Base-by-base conservation (phyloP, 2,113 vertebrate species). In the Pachypanchax playfairii region DNA sequence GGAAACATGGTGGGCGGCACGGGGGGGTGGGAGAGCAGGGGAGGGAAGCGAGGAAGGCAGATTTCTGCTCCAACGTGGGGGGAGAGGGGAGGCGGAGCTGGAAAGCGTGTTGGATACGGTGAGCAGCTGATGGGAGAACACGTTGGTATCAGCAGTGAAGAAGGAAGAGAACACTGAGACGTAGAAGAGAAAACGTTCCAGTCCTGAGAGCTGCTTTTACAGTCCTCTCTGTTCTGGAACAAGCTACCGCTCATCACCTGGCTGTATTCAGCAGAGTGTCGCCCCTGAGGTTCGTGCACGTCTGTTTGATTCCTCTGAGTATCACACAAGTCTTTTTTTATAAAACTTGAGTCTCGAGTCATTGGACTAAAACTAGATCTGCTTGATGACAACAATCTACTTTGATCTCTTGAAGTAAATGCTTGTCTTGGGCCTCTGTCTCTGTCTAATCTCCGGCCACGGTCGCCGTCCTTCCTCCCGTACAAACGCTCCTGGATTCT, bases 401-500 rank as follows among this genome's bases (percentile, higher is more conserved):
- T 82, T 11, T 3, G 59, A 11, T 2, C 50, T 50, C 42, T 59
- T 0, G 77, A 62, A 6, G 75, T 66, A 41, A 33, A 44, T 0
- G 14, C 28, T 6, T 9, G 52, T 14, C 20, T 55, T 0, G 43
- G 2, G 13, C 75, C 18, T 21, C 22, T 29, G 20, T 87, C 85
- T 10, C 9, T 44, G 22, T 48, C 73, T 14, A 31, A 38, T 43
- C 24, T 52, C 0, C 7, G 28, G 4, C 9, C 39, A 7, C 8
- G 14, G 3, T 82, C 78, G 1, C 17, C 2, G 0, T 85, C 83
- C 48, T 72, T 87, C 62, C 78, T 88, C 0, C 89, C 89, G 5
- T 89, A 89, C 13, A 90, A 65, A 5, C 86, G 76, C 44, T 88
- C 84, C 61, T 87, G 84, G 43, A 87, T 90, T 26, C 88, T 74